Conservation (phyloP, 2,888 invertebrate genomes). For the Ophioninae sp. region DNA sequence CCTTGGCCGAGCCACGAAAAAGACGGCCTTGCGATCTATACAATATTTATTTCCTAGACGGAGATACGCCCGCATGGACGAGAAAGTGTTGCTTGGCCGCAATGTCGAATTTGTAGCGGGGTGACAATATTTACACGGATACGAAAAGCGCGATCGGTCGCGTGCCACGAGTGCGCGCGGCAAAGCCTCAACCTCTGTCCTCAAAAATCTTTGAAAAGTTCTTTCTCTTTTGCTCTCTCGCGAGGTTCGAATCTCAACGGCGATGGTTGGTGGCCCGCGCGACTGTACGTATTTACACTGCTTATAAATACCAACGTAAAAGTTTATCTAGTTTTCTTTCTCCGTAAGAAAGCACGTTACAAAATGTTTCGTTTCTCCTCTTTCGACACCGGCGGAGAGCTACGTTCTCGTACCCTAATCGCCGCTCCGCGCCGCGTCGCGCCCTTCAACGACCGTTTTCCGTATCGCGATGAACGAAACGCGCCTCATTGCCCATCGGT, state of each 20-base stretch:
- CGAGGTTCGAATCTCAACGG: background rate
- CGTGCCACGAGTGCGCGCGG: no score
- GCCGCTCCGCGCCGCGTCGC: no score
- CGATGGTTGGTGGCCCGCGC: constrained; percentile 15
- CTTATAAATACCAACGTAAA: constrained; percentile 40
- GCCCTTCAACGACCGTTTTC: no score
- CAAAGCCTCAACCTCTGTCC: no score
- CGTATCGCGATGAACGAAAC: background rate
- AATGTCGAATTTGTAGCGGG: background rate
- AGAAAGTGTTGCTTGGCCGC: background rate
- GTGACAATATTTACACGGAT: background rate
- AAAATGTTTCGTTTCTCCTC: constrained; percentile 35
- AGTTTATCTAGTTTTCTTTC: constrained; percentile 11
- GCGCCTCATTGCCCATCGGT: background rate
- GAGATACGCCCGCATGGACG: constrained; percentile 46
- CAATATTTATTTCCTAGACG: constrained; percentile 65
- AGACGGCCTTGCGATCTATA: constrained; percentile 52
- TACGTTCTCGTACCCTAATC: constrained; percentile 18
- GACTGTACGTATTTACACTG: constrained; percentile 59
- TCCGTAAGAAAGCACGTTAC: constrained; percentile 55
- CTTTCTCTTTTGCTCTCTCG: background rate
- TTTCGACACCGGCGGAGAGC: background rate
- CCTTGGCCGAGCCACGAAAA: background rate
- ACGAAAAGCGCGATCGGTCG: background rate
- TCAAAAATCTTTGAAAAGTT: background rate